Evolutionary conservation across 2,113 vertebrate genomes (phyloP), one percentile per base, ranked within the genome.

Genomic region (Cyanoderma ruficeps): DNA sequence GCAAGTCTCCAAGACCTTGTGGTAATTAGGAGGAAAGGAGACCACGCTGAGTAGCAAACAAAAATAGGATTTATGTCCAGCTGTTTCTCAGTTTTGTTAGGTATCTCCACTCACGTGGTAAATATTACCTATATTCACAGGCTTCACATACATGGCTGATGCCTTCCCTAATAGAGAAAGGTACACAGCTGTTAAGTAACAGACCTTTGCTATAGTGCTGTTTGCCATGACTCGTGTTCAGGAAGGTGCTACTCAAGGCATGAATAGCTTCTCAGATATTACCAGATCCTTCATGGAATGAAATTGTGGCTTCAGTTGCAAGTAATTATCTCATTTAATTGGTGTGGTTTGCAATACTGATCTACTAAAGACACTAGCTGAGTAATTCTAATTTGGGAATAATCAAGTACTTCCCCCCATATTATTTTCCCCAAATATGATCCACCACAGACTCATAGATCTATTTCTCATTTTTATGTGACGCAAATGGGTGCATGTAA

Each of bases 371-470:
- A 63, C 69, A 72, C 49, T 57, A 47, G 65, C 44, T 87, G 89
- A 93, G 37, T 87, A 94, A 95, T 59, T 82, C 57, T 83, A 65
- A 85, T 83, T 80, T 79, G 46, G 67, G 70, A 91, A 95, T 69
- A 83, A 83, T 69, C 37, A 83, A 82, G 67, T 61, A 65, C 84
- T 80, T 83, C 65, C 65, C 65, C 23, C 37, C 1, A 0, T 44
- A 64, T 87, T 89, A 75, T 69, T 89, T 60, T 55, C 69, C 49
- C 63, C 1, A 2, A 69, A 23, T 72, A 85, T 80, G 75, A 89
- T 55, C 63, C 65, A 27, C 42, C 75, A 46, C 10, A 41, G 46
- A 65, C 78, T 87, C 61, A 75, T 18, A 68, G 77, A 65, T 33
- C 25, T 79, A 21, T 60, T 65, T 84, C 81, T 47, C n/a, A 20